phyloP scores from a whole-genome alignment of 2,113 vertebrate genomes.

The Ginglymostoma cirratum region DNA sequence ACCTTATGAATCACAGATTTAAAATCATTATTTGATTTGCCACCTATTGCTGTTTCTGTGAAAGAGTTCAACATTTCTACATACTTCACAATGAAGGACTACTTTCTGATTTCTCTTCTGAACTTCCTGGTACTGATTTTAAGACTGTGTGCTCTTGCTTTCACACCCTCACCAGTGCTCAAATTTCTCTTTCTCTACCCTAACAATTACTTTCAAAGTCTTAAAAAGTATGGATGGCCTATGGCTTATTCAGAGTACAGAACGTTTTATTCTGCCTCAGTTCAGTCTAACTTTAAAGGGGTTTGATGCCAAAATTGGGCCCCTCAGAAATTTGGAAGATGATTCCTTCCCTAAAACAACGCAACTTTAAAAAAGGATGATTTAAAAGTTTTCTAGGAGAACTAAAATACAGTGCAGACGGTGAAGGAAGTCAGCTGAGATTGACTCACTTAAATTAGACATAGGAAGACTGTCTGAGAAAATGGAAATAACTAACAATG shows the following conservation, averaged over 20 bases:
- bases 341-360: background rate
- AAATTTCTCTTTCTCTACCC: background rate
- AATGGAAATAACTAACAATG: background rate
- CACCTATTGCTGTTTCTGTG: background rate
- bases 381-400: background rate
- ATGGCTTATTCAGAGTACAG: background rate
- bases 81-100: background rate
- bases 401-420: background rate
- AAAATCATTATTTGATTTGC: background rate
- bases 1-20: background rate
- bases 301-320: background rate
- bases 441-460: background rate
- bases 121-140: background rate
- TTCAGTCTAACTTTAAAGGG: background rate
- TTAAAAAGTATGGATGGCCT: background rate
- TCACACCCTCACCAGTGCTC: background rate
- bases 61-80: background rate
- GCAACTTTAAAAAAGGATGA: background rate
- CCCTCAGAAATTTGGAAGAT: background rate
- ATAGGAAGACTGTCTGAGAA: background rate
- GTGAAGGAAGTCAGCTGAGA: background rate
- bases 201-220: background rate
- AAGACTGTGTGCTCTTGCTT: background rate
- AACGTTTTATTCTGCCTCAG: background rate
- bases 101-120: background rate